phyloP scores from a whole-genome alignment of 1,140 invertebrate genomes.

The Thalassaphorura encarpata region DNA sequence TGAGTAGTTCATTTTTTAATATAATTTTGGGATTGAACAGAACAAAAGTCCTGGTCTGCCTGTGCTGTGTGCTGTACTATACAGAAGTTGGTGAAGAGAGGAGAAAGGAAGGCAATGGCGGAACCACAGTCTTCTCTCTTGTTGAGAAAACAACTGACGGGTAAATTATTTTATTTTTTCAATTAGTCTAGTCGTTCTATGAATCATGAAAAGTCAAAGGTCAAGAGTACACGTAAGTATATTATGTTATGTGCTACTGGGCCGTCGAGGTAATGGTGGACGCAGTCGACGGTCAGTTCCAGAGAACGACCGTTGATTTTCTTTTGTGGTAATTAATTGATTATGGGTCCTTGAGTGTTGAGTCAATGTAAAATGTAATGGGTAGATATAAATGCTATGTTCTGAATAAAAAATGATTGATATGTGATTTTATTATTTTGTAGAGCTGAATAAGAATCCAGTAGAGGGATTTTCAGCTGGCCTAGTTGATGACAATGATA shows the following conservation, averaged over 20 bases:
- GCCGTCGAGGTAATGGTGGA: not conserved
- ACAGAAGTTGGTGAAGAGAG: not conserved
- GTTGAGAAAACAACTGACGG: conserved; percentile 89
- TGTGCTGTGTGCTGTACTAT: too few species aligned
- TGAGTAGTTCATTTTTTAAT: too few species aligned
- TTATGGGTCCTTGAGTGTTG: conserved; percentile 2
- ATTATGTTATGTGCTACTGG: not conserved
- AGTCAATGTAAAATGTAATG: too few species aligned
- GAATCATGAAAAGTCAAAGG: not conserved
- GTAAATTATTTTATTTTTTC: conserved; percentile 44
- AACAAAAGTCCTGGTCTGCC: too few species aligned
- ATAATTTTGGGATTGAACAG: too few species aligned
- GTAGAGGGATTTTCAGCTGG: conserved; percentile 99
- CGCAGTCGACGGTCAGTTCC: not conserved
- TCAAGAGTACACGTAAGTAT: too few species aligned
- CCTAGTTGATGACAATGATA: conserved; percentile 97
- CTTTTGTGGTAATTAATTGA: not conserved
- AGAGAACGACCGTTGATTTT: not conserved
- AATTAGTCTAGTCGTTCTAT: conserved; percentile 3
- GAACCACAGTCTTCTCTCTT: conserved; percentile 81
- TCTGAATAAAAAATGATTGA: not conserved
- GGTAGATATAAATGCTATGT: too few species aligned
- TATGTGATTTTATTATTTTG: conserved; percentile 34
- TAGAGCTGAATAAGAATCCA: conserved; percentile 97
- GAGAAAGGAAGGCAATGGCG: conserved; percentile 14